Base-by-base conservation (phyloP, 2,113 vertebrate genomes). In the Elephantulus edwardii region DNA sequence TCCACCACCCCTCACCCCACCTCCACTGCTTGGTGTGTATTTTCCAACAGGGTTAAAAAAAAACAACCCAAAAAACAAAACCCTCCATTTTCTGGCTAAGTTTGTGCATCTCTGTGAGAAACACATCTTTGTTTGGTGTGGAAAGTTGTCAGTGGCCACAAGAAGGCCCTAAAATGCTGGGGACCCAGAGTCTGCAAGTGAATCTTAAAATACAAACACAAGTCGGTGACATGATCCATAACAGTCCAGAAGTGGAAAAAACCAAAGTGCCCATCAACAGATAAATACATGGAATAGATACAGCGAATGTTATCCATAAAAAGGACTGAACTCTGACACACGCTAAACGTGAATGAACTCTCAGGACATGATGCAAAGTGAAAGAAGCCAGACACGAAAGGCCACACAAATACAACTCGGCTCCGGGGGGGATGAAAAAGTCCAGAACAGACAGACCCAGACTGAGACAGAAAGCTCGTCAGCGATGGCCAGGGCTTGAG, bases 301-400 rank as follows among this genome's bases (percentile, higher is more conserved):
- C 16, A 0, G 2, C 0, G 11, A 28, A 17, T 0, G 7, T 6
- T 14, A 2, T 1, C 38, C 26, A 35, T 3, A 0, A 11, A 58
- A 40, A 82, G 33, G 50, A 62, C 4, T 0, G 9, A 0, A 35
- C 6, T 2, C 52, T 6, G 14, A 8, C 10, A 9, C 17, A 10
- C 1, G 28, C 44, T 2, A 0, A 0, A 14, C 26, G 0, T 0
- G 5, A 14, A 13, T 30, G 17, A 35, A 4, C 72, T 13, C 1
- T 4, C 12, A 6, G 9, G 3, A 16, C 28, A 1, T 1, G 10
- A 24, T 4, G 56, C 56, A 6, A 6, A 60, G 48, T 20, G 20
- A 56, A 22, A 75, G 38, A 44, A 24, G 70, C 62, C 83, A 54
- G 79, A n/a, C 1, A 0, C 56, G 2, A 1, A 81, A 38, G n/a